Percentiles rank a stretch among this genome's conserved stretches.
Evolutionary conservation across 2,797 vertebrate genomes (phyloP).

Genomic region (Mus minutoides): DNA sequence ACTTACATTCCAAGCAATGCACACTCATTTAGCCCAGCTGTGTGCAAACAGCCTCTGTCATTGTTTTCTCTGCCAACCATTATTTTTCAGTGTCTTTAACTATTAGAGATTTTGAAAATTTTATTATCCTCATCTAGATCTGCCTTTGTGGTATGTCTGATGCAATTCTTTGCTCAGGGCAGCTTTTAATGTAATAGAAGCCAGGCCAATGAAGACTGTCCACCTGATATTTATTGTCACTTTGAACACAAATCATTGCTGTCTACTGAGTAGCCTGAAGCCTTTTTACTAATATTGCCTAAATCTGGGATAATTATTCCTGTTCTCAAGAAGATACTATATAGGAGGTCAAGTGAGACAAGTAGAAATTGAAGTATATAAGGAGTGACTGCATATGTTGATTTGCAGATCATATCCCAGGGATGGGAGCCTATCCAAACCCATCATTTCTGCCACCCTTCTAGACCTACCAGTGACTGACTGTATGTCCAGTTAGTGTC

Average conservation of each 20-base stretch:
- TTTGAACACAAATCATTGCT: conserved; percentile 73
- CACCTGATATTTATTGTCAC: conserved; percentile 73
- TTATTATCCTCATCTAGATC: conserved; percentile 19
- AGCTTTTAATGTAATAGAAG: conserved; percentile 59
- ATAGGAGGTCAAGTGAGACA: conserved; percentile 45
- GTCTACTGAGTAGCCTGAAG: conserved; percentile 62
- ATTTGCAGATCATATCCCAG: neutral
- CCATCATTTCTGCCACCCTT: neutral
- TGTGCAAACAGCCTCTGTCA: neutral
- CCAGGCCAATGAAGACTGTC: conserved; percentile 38
- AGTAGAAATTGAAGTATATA: neutral
- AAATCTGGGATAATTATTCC: conserved; percentile 71
- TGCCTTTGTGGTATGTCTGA: conserved; percentile 62
- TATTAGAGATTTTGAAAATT: conserved; percentile 52
- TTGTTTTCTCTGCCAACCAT: neutral
- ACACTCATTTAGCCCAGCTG: neutral
- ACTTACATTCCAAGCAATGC: neutral
- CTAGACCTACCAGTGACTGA: neutral
- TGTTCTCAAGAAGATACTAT: conserved; percentile 47
- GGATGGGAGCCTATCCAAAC: neutral
- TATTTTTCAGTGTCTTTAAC: conserved; percentile 47
- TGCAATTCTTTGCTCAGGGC: conserved; percentile 61
- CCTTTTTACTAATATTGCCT: conserved; percentile 67
- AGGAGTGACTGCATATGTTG: neutral
- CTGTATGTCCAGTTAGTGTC: neutral